These are phyloP conservation scores for Adrianichthys oophorus DNA, from an alignment of 2,797 vertebrate genomes.

Conservation along the genomic window DNA sequence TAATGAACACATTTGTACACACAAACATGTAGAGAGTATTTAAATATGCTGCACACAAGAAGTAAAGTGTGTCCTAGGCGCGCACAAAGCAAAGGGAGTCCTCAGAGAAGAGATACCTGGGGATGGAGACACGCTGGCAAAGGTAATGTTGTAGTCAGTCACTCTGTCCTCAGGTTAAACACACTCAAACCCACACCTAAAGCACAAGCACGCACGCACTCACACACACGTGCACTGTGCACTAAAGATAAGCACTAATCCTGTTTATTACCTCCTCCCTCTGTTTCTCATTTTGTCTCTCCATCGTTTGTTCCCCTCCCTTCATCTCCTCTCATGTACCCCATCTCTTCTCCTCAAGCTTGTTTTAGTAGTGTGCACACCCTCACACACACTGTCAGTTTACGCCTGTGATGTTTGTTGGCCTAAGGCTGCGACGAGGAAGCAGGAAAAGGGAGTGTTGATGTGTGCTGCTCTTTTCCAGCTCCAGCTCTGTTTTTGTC, in stretches of 20 bases:
- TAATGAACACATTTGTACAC: slow-evolving; percentile 13
- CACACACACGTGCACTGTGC: slow-evolving; percentile 22
- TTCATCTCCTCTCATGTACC: slow-evolving; percentile 49
- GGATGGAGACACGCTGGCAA: slow-evolving; percentile 59
- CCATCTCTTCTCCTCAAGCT: slow-evolving; percentile 55
- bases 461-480: slow-evolving; percentile 65
- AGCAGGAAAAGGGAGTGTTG: slow-evolving; percentile 62
- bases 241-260: slow-evolving; percentile 75
- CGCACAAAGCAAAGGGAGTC: slow-evolving; percentile 50
- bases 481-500: slow-evolving; percentile 61
- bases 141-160: slow-evolving; percentile 65
- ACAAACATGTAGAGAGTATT: slow-evolving; percentile 2
- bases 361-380: slow-evolving; percentile 36
- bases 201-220: neutral
- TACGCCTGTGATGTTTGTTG: slow-evolving; percentile 68
- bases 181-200: slow-evolving; percentile 14
- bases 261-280: slow-evolving; percentile 72
- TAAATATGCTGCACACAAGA: neutral
- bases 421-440: slow-evolving; percentile 65
- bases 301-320: slow-evolving; percentile 42
- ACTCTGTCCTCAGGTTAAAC: slow-evolving; percentile 59
- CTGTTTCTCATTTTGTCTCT: slow-evolving; percentile 59
- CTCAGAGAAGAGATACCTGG: slow-evolving; percentile 60
- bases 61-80: slow-evolving; percentile 41
- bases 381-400: slow-evolving; percentile 52